Conservation (phyloP, 2,797 vertebrate genomes). For the Ibycter americanus region DNA sequence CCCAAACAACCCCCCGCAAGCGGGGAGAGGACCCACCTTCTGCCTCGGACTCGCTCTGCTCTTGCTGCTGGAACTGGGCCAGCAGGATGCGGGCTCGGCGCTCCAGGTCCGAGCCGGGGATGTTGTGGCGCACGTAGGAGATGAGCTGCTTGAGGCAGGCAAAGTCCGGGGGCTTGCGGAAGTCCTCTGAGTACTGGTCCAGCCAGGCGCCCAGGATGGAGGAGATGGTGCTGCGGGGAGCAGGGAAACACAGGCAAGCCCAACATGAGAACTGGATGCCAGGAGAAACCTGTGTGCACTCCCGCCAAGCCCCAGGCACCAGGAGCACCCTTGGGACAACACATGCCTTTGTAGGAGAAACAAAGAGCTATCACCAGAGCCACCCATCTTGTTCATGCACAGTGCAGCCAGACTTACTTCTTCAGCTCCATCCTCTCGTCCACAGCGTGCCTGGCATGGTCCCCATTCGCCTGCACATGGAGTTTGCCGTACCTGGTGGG, state of each 20-base stretch:
- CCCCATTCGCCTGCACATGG: constrained; percentile 78
- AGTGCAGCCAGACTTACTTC: constrained; percentile 78
- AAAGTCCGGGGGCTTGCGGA: constrained; percentile 88
- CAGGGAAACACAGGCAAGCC: not conserved
- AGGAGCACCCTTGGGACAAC: not conserved
- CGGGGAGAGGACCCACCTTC: constrained; percentile 71
- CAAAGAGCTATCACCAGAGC: not conserved
- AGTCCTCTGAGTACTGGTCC: constrained; percentile 96
- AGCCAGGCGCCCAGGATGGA: constrained; percentile 95
- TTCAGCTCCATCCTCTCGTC: constrained; percentile 89
- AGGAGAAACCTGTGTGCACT: accelerated
- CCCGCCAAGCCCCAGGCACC: not conserved
- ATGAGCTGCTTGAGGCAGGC: constrained; percentile 90
- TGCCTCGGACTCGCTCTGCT: constrained; percentile 79
- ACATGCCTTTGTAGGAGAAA: not conserved
- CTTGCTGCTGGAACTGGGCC: constrained; percentile 87
- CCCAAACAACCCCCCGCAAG: accelerated
- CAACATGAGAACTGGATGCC: accelerated
- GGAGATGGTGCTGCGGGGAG: constrained; percentile 84
- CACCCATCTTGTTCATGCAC: not conserved
- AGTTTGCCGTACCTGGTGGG: constrained; percentile 86
- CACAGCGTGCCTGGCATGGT: constrained; percentile 79
- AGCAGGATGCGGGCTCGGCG: constrained; percentile 89
- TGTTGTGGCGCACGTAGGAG: constrained; percentile 88
- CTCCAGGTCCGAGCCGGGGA: constrained; percentile 91